Base-by-base conservation (phyloP, 2,113 vertebrate species). In the Halichoeres trimaculatus region DNA sequence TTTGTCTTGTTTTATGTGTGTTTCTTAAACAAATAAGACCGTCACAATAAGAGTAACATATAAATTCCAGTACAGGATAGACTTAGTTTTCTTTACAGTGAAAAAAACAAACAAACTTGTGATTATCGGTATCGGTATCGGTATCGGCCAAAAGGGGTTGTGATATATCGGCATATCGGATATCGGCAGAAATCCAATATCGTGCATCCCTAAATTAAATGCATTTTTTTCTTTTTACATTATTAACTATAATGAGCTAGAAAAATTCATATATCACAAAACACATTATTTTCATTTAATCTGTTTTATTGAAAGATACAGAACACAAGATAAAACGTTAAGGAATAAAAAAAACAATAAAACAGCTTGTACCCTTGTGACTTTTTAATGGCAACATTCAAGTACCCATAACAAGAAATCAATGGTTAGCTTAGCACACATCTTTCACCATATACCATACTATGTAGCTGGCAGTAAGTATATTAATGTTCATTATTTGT, bases 291-390 rank as follows among this genome's bases (percentile, higher is more conserved):
- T 9, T 47, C 14, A 65, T 24, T 83, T 79, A 16, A 71, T 72
- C 35, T 7, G 22, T 85, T 84, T 91, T 85, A 89, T 90, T 92
- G 10, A 73, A 71, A 66, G 20, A 81, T 56, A 34, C 16, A 74
- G 22, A 77, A 57, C 30, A 78, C 48, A 84, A 23, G 16, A 76
- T 23, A 54, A 71, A 71, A 67, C 51, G 23, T 20, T 22, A 24
- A 69, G 64, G 16, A 43, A 36, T 43, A 70, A 54, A n/a, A 45
- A 68, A 69, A 71, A 79, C 40, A 65, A 36, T 68, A 11, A 71
- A 67, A 70, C 58, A 81, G 58, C 47, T 22, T 41, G 24, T 57
- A 48, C 45, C 41, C 54, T 22, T 60, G 14, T 58, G 23, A 24
- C 67, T 80, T 70, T 30, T 65, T 24, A 80, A 68, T 35, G 17